A percentile compares a stretch with the other conserved stretches of the same genome.
These are phyloP conservation scores for Cordylochernes scorpioides DNA, from an alignment of 2,888 invertebrate species.

Conservation along the genomic window DNA sequence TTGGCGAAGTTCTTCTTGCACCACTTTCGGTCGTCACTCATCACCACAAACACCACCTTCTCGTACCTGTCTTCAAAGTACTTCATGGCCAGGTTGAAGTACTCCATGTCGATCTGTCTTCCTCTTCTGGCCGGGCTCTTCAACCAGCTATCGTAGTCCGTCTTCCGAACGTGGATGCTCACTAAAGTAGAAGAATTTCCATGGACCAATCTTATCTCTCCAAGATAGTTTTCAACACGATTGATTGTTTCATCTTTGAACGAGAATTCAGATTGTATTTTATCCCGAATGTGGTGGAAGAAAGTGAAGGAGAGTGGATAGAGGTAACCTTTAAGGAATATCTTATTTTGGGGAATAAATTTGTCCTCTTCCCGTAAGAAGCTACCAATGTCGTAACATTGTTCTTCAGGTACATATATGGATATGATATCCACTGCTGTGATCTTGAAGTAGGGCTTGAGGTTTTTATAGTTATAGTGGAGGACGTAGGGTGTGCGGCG, in stretches of 20 bases:
- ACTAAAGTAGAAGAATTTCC: slow-evolving; percentile 20
- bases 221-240: neutral
- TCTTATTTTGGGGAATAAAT: neutral
- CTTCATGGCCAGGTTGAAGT: slow-evolving; percentile 25
- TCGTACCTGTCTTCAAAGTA: slow-evolving; percentile 24
- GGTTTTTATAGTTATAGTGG: slow-evolving; percentile 2
- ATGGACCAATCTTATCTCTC: neutral
- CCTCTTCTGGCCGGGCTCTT: too few relatives aligned
- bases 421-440: neutral
- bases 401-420: neutral
- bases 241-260: neutral
- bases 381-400: neutral
- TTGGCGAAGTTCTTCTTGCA: slow-evolving; percentile 22
- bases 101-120: slow-evolving; percentile 22
- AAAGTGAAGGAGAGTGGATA: neutral
- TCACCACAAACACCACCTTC: slow-evolving; percentile 23
- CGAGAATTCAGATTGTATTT: neutral
- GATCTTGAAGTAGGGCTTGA: slow-evolving; percentile 6
- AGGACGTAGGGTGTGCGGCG: slow-evolving; percentile 1
- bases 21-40: slow-evolving; percentile 28
- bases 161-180: slow-evolving; percentile 31
- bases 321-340: neutral
- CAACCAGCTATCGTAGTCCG: slow-evolving; percentile 31
- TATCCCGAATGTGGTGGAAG: neutral
- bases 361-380: neutral